These are phyloP conservation scores for Halcyon smyrnensis DNA, from an alignment of 2,797 vertebrate genomes.

Conservation along the genomic window DNA sequence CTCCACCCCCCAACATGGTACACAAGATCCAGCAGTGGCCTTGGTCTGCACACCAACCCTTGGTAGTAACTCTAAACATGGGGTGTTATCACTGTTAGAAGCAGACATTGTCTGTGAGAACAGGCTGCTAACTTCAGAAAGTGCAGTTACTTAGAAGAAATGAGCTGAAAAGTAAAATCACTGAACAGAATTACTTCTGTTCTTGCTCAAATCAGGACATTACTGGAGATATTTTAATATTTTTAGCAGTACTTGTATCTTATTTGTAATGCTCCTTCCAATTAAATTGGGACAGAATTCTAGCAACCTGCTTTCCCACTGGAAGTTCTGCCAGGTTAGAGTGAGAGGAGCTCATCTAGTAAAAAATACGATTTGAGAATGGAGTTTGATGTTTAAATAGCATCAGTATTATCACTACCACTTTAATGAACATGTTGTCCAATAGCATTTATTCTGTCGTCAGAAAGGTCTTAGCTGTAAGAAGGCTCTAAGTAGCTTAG, in stretches of 20 bases:
- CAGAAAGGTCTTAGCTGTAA: background rate
- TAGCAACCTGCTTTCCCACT: background rate
- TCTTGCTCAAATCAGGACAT: too few relatives aligned
- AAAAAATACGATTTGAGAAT: background rate
- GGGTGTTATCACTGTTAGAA: too few relatives aligned
- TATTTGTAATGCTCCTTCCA: background rate
- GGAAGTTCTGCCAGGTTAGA: background rate
- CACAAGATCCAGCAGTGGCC: too few relatives aligned
- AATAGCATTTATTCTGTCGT: background rate
- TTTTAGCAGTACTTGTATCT: background rate
- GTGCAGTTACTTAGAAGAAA: too few relatives aligned
- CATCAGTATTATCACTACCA: background rate
- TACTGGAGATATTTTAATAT: background rate
- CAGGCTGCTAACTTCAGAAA: too few relatives aligned
- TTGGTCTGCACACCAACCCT: too few relatives aligned
- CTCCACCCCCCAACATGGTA: too few relatives aligned
- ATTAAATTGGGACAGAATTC: background rate
- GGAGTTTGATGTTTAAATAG: conserved; percentile 2
- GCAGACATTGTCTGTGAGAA: too few relatives aligned
- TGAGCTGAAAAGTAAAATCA: too few relatives aligned
- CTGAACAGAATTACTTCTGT: too few relatives aligned
- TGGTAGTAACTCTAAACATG: too few relatives aligned
- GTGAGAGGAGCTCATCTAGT: background rate
- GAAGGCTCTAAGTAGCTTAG: background rate
- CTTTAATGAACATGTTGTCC: background rate